A percentile compares a stretch with the other conserved stretches of the same genome.
phyloP scores from a whole-genome alignment of 2,113 vertebrate genomes.

The Chamaetylas fuelleborni region DNA sequence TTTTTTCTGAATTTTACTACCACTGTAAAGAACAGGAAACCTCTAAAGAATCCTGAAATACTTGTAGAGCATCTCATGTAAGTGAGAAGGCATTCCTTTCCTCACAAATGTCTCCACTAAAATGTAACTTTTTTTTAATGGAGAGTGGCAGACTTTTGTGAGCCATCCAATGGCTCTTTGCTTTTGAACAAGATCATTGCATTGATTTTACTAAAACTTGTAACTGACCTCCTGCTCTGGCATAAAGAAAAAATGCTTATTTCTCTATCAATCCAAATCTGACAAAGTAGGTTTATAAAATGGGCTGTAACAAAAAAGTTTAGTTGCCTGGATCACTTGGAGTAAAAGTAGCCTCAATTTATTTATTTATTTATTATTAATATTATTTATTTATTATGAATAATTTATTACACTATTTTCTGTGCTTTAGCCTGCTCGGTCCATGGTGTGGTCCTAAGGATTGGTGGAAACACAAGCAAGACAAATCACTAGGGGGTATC shows the following conservation, averaged over 20 bases:
- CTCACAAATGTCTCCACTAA: background rate
- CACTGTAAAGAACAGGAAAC: background rate
- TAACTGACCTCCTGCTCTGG: background rate
- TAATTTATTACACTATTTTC: background rate
- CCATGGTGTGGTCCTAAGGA: background rate
- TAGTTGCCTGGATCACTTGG: background rate
- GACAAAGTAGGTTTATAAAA: background rate
- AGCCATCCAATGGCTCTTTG: background rate
- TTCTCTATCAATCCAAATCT: background rate
- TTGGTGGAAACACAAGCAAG: background rate
- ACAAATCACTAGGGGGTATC: background rate
- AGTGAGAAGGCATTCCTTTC: background rate
- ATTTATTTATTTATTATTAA: no score
- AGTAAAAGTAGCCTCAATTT: background rate
- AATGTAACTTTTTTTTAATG: background rate
- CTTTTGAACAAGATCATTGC: background rate
- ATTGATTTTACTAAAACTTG: background rate
- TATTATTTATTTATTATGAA: no score
- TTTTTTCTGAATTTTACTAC: background rate
- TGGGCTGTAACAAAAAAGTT: background rate
- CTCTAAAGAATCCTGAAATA: background rate
- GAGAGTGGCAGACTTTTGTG: background rate
- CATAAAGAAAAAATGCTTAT: background rate
- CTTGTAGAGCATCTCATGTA: accelerated
- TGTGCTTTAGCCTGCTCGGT: background rate